Evolutionary conservation across 37 sponge, comb jelly and placozoan genomes (phyloP), one percentile per base, ranked within the genome.

Genomic region (Hormiphora californensis): DNA sequence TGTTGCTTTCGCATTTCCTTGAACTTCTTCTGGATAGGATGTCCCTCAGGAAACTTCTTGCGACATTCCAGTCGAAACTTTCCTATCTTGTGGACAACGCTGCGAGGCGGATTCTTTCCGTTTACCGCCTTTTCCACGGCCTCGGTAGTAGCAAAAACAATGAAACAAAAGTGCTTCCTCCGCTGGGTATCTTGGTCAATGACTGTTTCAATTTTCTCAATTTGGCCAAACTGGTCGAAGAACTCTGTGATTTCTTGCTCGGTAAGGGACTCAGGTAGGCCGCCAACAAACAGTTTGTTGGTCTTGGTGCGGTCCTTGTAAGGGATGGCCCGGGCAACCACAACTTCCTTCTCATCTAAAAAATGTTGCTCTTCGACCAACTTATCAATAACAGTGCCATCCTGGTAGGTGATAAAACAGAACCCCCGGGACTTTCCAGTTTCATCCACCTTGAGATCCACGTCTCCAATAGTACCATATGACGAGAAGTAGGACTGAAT

Each of bases 131-230:
- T 73, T 36, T 73, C 81, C 21, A 73, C 81, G 23, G 81, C 81
- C 8, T 73, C 81, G 23, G 81, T 73, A 36, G 46, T 73, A 22
- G 81, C 43, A 40, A 73, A 73, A 28, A 73, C 81, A 40, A 73
- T 73, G 46, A 73, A 73, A 40, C 81, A 73, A 30, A 73, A 73
- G 38, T 73, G 81, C 46, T 73, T 73, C 1, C 81, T 1, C 8
- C 81, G 81, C 81, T 73, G 81, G 5, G 81, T 73, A 28, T 73
- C 81, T 40, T 73, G 81, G 44, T 73, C 81, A 73, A 73, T 73
- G 0, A 73, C 81, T 3, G 81, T 73, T 73, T 73, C 81, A 40
- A 73, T 73, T 17, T 73, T 73, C 35, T 73, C 81, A 40, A 73
- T 73, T 40, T 43, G 40, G 43, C 81, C 81, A 73, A 73, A 73